Percentiles rank a stretch among this genome's conserved stretches.
phyloP scores from a whole-genome alignment of 2,888 invertebrate species.

The Aquatica leii region DNA sequence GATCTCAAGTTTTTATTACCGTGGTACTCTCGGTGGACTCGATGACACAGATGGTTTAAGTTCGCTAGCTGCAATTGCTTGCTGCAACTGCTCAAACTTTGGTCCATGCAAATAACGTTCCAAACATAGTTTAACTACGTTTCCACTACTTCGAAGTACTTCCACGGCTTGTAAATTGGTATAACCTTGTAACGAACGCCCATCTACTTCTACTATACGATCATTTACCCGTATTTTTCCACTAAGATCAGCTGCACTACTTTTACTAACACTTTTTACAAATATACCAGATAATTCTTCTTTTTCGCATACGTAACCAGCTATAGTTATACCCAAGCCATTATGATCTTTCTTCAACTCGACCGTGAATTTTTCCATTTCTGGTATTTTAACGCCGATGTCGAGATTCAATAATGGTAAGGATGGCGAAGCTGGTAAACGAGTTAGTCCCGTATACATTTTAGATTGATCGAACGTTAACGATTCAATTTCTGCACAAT shows the following conservation, averaged over 20 bases:
- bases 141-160: constrained; percentile 92
- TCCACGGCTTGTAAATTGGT: constrained; percentile 98
- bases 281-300: constrained; percentile 99
- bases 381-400: constrained; percentile 76
- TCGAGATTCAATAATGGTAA: constrained; percentile 63
- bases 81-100: constrained; percentile 87
- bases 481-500: constrained; percentile 18
- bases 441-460: constrained; percentile 52
- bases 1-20: constrained; percentile 53
- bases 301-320: constrained; percentile 96
- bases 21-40: constrained; percentile 65
- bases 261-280: constrained; percentile 96
- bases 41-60: constrained; percentile 67
- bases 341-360: constrained; percentile 93
- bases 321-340: constrained; percentile 94
- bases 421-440: constrained; percentile 60
- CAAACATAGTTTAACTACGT: constrained; percentile 85
- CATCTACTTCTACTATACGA: constrained; percentile 98
- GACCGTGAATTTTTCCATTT: constrained; percentile 93
- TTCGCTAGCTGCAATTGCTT: constrained; percentile 86
- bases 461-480: constrained; percentile 58
- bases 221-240: constrained; percentile 96
- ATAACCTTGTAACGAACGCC: constrained; percentile 90
- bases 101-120: constrained; percentile 91
- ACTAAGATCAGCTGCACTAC: constrained; percentile 94